phyloP scores from a whole-genome alignment of 2,797 vertebrate genomes.

The Malacoctenus gilli region DNA sequence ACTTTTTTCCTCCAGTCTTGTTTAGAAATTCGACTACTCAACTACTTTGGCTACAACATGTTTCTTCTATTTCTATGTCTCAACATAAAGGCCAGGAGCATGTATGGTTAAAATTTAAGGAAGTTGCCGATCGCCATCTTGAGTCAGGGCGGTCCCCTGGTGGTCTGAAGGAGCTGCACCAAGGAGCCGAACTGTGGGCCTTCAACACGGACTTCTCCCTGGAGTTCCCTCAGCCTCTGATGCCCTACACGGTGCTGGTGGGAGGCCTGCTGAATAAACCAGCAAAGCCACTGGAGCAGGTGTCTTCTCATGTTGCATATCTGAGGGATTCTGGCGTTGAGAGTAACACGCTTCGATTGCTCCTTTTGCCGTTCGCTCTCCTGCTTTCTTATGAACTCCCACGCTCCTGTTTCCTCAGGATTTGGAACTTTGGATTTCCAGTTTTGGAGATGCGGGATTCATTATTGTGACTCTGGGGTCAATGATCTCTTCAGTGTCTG shows the following conservation, averaged over 20 bases:
- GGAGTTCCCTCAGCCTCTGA: constrained; percentile 78
- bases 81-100: constrained; percentile 44
- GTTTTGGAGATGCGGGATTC: constrained; percentile 70
- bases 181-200: constrained; percentile 79
- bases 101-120: constrained; percentile 55
- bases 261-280: constrained; percentile 79
- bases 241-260: constrained; percentile 78
- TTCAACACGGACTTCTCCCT: constrained; percentile 82
- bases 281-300: constrained; percentile 65
- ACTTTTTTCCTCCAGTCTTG: too few relatives aligned
- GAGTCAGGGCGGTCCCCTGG: constrained; percentile 48
- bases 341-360: too few relatives aligned
- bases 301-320: constrained; percentile 39
- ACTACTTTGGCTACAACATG: too few relatives aligned
- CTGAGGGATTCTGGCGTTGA: background rate
- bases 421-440: constrained; percentile 70
- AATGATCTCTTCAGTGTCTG: constrained; percentile 60
- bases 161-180: constrained; percentile 64
- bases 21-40: too few relatives aligned
- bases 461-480: constrained; percentile 75
- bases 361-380: too few relatives aligned
- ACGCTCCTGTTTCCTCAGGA: constrained; percentile 53
- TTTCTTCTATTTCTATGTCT: constrained; percentile 1
- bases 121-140: constrained; percentile 72
- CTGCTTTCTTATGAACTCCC: background rate